Conservation (phyloP, 2,797 vertebrate species). For the Catharus ustulatus region DNA sequence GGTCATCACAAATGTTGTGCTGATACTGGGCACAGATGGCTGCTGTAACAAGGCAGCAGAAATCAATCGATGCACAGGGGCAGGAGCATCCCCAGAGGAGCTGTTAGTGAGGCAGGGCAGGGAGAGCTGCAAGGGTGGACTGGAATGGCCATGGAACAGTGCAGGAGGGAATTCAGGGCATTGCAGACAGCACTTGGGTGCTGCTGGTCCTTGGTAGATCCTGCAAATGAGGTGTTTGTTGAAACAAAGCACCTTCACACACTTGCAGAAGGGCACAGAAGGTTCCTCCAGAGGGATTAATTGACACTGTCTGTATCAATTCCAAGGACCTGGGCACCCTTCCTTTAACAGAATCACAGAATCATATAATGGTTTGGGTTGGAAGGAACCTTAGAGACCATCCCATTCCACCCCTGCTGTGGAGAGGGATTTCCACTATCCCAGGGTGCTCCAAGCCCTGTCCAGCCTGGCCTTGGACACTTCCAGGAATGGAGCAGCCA, state of each 20-base stretch:
- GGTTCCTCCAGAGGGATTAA: neutral
- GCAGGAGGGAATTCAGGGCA: neutral
- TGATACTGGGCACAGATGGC: neutral
- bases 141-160: neutral
- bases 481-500: neutral
- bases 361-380: neutral
- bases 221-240: neutral
- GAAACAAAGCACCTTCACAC: neutral
- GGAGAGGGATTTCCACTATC: neutral
- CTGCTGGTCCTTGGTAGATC: neutral
- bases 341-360: neutral
- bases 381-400: neutral
- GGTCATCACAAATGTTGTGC: neutral
- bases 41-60: neutral
- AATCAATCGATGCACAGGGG: fast-evolving
- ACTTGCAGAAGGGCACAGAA: neutral
- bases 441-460: fast-evolving
- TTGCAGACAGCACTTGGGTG: neutral
- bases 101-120: neutral
- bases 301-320: neutral
- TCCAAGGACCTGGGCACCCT: neutral
- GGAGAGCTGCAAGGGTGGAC: neutral
- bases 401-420: neutral
- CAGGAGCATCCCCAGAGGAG: neutral
- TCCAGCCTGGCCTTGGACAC: neutral